phyloP scores from a whole-genome alignment of 2,888 invertebrate species.

The Trisateles emortualis region DNA sequence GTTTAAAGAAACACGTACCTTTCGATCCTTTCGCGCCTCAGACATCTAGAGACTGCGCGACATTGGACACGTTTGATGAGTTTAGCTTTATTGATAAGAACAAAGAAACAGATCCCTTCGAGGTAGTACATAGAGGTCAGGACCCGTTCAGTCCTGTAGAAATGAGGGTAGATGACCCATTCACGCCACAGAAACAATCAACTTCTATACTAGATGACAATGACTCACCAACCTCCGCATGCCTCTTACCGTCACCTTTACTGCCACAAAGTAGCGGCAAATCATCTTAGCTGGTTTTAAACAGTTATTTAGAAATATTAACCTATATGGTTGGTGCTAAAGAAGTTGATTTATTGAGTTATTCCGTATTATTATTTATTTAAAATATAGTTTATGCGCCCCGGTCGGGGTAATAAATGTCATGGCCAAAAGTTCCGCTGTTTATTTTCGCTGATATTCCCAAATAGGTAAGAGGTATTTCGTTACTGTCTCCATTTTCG shows the following conservation, averaged over 20 bases:
- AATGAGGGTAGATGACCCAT: conserved; percentile 36
- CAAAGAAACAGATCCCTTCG: conserved; percentile 65
- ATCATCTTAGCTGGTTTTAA: conserved; percentile 44
- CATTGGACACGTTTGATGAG: conserved; percentile 72
- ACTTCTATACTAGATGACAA: conserved; percentile 75
- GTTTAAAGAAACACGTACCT: conserved; percentile 56
- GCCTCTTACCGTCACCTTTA: conserved; percentile 87
- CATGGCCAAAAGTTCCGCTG: neutral
- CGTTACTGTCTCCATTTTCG: no score
- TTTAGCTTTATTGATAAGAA: conserved; percentile 66
- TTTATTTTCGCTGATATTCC: neutral
- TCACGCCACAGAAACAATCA: conserved; percentile 43
- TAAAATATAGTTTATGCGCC: conserved; percentile 32
- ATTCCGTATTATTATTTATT: conserved; percentile 48
- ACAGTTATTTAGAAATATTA: conserved; percentile 19
- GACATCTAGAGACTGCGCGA: conserved; percentile 57
- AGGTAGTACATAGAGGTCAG: conserved; percentile 64
- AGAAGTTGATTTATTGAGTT: conserved; percentile 39
- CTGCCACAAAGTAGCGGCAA: conserved; percentile 78
- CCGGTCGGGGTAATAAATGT: conserved; percentile 42
- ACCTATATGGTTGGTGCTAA: conserved; percentile 52
- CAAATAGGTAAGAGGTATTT: no score
- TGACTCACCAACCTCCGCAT: conserved; percentile 77
- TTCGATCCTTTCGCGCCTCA: conserved; percentile 86
- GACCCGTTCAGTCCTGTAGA: conserved; percentile 55